A percentile compares a stretch with the other conserved stretches of the same genome.
phyloP scores from a whole-genome alignment of 2,888 invertebrate genomes.

The Rotaria macrura region DNA sequence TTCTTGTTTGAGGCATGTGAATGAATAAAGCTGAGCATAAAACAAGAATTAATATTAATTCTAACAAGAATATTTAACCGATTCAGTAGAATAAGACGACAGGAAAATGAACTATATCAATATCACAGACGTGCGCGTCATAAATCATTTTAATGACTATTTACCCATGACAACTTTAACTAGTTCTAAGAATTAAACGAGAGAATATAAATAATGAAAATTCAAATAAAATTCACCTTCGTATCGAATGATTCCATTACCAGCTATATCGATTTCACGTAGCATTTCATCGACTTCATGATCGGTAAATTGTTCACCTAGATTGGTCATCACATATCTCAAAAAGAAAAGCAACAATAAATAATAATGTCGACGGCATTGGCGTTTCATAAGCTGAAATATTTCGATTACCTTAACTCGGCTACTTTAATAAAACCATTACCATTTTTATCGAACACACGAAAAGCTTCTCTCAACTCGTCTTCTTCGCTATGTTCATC shows the following conservation, averaged over 20 bases:
- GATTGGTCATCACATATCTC: neutral
- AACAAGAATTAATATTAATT: too few species aligned
- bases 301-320: conserved; percentile 16
- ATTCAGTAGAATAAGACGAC: neutral
- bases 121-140: neutral
- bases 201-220: too few species aligned
- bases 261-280: neutral
- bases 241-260: neutral
- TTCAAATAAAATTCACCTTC: neutral
- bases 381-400: neutral
- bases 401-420: neutral
- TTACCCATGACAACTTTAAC: neutral
- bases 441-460: conserved; percentile 13
- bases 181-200: neutral
- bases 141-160: neutral
- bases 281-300: conserved; percentile 7
- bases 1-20: neutral
- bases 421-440: neutral
- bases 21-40: neutral
- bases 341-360: neutral
- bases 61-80: neutral
- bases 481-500: neutral
- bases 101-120: too few species aligned
- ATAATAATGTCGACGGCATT: neutral
- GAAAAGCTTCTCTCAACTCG: neutral